phyloP scores from a whole-genome alignment of 2,888 invertebrate species.

The Netelia fuscicornis region DNA sequence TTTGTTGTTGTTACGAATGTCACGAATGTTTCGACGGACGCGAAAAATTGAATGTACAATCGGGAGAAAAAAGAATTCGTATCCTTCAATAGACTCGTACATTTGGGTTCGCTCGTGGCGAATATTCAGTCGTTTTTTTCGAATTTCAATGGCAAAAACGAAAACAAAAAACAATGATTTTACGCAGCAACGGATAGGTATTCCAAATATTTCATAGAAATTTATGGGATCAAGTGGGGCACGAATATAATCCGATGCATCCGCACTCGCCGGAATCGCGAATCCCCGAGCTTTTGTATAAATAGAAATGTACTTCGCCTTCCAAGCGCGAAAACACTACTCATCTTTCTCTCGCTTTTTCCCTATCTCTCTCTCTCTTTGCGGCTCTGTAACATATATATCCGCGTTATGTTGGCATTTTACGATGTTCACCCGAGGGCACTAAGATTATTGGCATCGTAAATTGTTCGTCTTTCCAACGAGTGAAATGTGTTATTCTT shows the following conservation, averaged over 20 bases:
- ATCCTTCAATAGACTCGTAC: background rate
- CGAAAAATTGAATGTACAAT: no score
- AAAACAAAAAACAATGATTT: background rate
- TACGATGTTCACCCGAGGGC: slow-evolving; percentile 70
- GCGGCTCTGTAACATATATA: background rate
- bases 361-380: slow-evolving; percentile 54
- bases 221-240: slow-evolving; percentile 48
- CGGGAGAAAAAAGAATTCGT: no score
- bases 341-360: slow-evolving; percentile 48
- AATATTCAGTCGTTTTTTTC: background rate
- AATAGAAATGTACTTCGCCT: slow-evolving; percentile 59
- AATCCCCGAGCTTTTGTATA: slow-evolving; percentile 63
- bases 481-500: slow-evolving; percentile 78
- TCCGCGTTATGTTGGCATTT: slow-evolving; percentile 66
- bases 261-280: slow-evolving; percentile 45
- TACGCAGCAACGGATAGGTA: slow-evolving; percentile 14
- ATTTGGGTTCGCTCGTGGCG: background rate
- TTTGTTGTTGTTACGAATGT: no score
- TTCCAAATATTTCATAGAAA: slow-evolving; percentile 41
- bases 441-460: slow-evolving; percentile 60
- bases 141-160: background rate
- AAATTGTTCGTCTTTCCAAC: slow-evolving; percentile 54
- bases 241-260: slow-evolving; percentile 53
- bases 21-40: no score
- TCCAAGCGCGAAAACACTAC: slow-evolving; percentile 50